Conservation (phyloP, 2,113 vertebrate genomes). For the Nymphicus hollandicus region DNA sequence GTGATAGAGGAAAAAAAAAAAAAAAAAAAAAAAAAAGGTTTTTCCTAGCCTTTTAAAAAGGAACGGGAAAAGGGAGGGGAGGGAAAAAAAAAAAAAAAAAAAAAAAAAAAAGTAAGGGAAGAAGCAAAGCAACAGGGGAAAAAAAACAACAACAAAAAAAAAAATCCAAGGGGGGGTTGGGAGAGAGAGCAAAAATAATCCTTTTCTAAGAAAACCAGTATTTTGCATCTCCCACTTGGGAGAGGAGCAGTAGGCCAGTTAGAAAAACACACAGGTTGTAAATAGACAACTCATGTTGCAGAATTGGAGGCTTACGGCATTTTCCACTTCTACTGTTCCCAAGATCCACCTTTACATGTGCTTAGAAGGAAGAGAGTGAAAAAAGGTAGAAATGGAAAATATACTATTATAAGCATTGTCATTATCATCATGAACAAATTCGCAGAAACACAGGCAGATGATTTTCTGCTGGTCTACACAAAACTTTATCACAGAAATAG, state of each 20-base stretch:
- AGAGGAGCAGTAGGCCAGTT: not conserved
- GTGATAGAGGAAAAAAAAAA: too few species aligned
- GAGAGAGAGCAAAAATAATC: not conserved
- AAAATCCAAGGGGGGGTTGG: accelerated
- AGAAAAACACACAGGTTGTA: not conserved
- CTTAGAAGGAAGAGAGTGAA: not conserved
- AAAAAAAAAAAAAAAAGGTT: too few species aligned
- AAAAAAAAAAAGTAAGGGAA: not conserved
- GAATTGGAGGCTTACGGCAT: not conserved
- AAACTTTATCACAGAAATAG: not conserved
- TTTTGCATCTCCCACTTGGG: not conserved
- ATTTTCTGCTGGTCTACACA: not conserved
- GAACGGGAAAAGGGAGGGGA: not conserved
- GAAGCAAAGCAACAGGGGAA: not conserved
- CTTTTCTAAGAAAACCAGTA: not conserved
- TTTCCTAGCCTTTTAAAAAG: not conserved
- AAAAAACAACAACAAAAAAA: not conserved
- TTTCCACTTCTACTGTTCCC: not conserved
- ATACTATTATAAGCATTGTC: not conserved
- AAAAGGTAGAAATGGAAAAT: not conserved
- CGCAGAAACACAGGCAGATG: not conserved
- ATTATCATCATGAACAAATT: not conserved
- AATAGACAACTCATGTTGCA: not conserved
- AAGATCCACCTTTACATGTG: not conserved
- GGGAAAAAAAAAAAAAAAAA: not conserved